Evolutionary conservation across 2,797 vertebrate species (phyloP), one percentile per base, ranked within the genome.

Genomic region (Crenichthys baileyi): DNA sequence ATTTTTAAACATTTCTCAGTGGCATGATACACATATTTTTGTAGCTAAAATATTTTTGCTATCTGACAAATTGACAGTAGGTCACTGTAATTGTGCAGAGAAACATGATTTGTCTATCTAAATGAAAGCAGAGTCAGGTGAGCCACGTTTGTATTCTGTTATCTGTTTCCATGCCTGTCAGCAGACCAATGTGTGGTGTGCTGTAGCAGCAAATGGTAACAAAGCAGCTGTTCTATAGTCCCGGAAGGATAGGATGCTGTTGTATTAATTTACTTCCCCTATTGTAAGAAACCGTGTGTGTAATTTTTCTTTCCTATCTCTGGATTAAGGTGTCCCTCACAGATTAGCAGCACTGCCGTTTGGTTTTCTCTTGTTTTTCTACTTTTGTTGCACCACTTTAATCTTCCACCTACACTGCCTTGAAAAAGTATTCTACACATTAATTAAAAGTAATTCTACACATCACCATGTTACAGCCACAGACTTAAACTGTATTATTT

Each of bases 171-270:
- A 74, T 58, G 70, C 11, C 55, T 77, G 79, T 46, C 82, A 84
- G 71, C 75, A 70, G 74, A 76, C 80, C n/a, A 31, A 82, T 88
- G 61, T 83, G 76, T 71, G 65, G 71, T 80, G 78, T 80, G 26
- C 79, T 83, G 76, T 80, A 63, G 46, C 65, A 77, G 67, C 63
- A 73, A 85, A 80, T 63, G 60, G 63, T 53, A 85, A 75, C 39
- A 77, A 87, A 83, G 67, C 80, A 79, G 75, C 60, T 55, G 41
- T 70, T 31, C 24, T 78, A 68, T 67, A 76, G 36, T 36, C 36
- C 36, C 73, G n/a, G 5, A 50, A 22, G 70, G 58, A 60, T 15
- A 55, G 75, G 72, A 81, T 79, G 70, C 46, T 56, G 15, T 70
- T 67, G 77, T 55, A 72, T 74, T 79, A 75, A 73, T 4, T 76